phyloP scores from a whole-genome alignment of 2,888 invertebrate genomes.

The Escarpia spicata region DNA sequence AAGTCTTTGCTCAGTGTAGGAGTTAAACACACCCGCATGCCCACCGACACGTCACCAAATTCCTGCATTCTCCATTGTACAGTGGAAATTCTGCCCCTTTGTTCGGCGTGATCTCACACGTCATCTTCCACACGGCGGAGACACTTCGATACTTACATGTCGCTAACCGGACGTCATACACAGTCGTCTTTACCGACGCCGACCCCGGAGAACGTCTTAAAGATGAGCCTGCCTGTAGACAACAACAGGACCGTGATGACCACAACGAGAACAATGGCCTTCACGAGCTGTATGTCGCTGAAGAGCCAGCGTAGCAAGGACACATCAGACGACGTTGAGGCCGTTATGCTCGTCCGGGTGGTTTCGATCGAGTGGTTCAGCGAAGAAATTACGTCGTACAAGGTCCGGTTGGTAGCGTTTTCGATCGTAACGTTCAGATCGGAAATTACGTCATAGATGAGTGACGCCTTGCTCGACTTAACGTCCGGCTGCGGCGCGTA shows the following conservation, averaged over 20 bases:
- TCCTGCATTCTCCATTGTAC: background rate
- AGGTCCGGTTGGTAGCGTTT: background rate
- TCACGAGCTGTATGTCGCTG: background rate
- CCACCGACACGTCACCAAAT: background rate
- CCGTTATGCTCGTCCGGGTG: background rate
- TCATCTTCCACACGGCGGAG: background rate
- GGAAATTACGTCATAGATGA: background rate
- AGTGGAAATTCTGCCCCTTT: background rate
- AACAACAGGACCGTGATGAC: background rate
- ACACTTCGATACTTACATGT: too few species aligned
- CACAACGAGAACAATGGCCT: background rate
- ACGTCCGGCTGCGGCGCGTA: background rate
- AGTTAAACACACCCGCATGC: too few species aligned
- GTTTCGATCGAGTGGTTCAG: background rate
- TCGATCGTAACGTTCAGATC: constrained; percentile 8
- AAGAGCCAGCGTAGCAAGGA: background rate
- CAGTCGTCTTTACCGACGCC: constrained; percentile 5
- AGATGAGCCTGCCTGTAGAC: background rate
- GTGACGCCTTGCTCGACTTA: background rate
- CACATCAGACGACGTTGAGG: background rate
- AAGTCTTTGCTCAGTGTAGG: too few species aligned
- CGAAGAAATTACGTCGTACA: background rate
- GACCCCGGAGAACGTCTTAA: constrained; percentile 7
- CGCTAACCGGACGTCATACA: background rate
- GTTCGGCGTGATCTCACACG: background rate